Base-by-base conservation (phyloP, 2,888 invertebrate genomes). In the Steinernema hermaphroditum region DNA sequence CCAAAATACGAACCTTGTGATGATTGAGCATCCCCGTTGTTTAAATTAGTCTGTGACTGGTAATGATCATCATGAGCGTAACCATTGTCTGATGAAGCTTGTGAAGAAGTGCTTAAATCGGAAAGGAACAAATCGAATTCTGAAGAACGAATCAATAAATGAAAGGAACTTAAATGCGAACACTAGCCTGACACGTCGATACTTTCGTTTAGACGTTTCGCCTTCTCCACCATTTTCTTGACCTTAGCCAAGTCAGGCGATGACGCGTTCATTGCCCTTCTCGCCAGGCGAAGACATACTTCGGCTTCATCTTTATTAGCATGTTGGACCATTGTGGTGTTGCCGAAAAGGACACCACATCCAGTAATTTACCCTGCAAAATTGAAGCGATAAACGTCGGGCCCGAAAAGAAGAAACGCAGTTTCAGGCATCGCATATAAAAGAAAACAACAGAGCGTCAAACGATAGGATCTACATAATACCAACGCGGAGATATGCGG, bases 31-130 rank as follows among this genome's bases (percentile, higher is more conserved):
- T 62, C 19, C 16, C 44, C 29, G 27, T 41, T 62, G 32, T 22
- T 54, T 41, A 54, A 71, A 75, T 24, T 68, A 22, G 34, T 44
- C 29, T 54, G 43, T 27, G 54, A 82, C 22, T 85, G 84, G 72
- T 85, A 86, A 68, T 85, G 84, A 77, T 85, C 85, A 69, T 85
- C 84, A 68, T 83, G 83, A 2, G 83, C 80, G 74, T 83, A 83
- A 70, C 80, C 80, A 37, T 81, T 75, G 70, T 82, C 82, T 71
- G 81, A 46, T 32, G 44, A 41, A 24, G 68, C 32, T 41, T 68
- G 41, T n/a, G 50, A 50, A 9, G 44, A 46, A 34, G 69, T 49
- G 50, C 37, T 41, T 19, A 43, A 24, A 32, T 68, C 70, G 22
- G 72, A 62, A n/a, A 72, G 72, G 50, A 70, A 70, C 22, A 27